These are phyloP conservation scores for Oreamnos americanus DNA, from an alignment of 2,113 vertebrate genomes.

Conservation along the genomic window DNA sequence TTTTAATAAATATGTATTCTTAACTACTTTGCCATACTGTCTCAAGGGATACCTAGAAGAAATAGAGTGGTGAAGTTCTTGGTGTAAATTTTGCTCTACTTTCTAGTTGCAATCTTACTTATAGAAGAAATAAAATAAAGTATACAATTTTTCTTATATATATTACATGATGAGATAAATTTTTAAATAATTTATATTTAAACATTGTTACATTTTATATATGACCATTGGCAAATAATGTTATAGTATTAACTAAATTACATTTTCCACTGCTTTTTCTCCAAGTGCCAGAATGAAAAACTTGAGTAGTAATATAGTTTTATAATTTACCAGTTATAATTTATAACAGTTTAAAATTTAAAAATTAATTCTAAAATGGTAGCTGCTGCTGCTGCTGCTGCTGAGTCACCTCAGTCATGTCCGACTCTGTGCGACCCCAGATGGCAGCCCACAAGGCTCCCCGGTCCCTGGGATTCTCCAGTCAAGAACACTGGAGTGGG, in stretches of 20 bases:
- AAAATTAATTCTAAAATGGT: background rate
- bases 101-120: background rate
- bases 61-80: background rate
- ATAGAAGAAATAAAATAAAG: constrained; percentile 13
- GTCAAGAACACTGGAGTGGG: too few relatives aligned
- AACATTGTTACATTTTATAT: background rate
- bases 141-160: background rate
- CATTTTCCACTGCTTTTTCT: constrained; percentile 15
- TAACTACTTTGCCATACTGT: background rate
- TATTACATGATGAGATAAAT: background rate
- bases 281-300: background rate
- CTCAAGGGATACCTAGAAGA: background rate
- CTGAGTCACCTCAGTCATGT: too few relatives aligned
- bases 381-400: background rate
- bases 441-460: too few relatives aligned
- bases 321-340: background rate
- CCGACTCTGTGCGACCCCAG: too few relatives aligned
- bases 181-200: constrained; percentile 2
- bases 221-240: background rate
- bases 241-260: background rate
- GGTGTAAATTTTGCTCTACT: background rate
- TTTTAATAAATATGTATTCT: background rate
- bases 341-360: background rate
- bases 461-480: too few relatives aligned
- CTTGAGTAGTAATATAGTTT: background rate